Evolutionary conservation across 2,888 invertebrate genomes (phyloP).

Genomic region (Mythimna vitellina): DNA sequence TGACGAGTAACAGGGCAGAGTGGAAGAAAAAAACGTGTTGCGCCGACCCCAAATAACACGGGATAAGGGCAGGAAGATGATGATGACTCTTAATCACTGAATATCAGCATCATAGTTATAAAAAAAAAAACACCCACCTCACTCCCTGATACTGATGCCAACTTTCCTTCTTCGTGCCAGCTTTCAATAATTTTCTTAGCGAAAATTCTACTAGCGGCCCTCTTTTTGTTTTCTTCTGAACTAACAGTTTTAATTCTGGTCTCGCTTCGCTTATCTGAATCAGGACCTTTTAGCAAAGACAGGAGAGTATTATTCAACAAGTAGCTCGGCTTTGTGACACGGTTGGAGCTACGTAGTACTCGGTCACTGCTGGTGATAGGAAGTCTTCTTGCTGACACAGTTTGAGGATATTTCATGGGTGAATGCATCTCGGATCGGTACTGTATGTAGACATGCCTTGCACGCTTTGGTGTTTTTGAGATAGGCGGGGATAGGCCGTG

Average conservation of each 20-base stretch:
- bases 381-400: slow-evolving; percentile 2
- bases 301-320: slow-evolving; percentile 54
- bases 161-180: slow-evolving; percentile 19
- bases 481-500: slow-evolving; percentile 75
- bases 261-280: slow-evolving; percentile 30
- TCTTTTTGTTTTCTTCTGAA: slow-evolving; percentile 39
- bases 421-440: slow-evolving; percentile 65
- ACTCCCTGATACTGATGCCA: slow-evolving; percentile 17
- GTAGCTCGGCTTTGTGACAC: slow-evolving; percentile 52
- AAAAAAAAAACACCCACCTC: slow-evolving; percentile 34
- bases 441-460: slow-evolving; percentile 55
- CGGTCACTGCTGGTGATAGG: slow-evolving; percentile 57
- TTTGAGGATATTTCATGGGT: slow-evolving; percentile 42
- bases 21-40: too few species aligned
- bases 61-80: too few species aligned
- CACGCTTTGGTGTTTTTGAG: slow-evolving; percentile 71
- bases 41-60: too few species aligned
- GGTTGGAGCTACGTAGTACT: slow-evolving; percentile 76
- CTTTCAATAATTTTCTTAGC: slow-evolving; percentile 29
- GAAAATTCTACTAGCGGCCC: slow-evolving; percentile 20
- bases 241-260: slow-evolving; percentile 22
- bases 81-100: too few species aligned
- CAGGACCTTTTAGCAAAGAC: slow-evolving; percentile 44
- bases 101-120: too few species aligned
- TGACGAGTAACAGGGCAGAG: too few species aligned